Conservation (phyloP, 2,113 vertebrate genomes). For the Murina feae region DNA sequence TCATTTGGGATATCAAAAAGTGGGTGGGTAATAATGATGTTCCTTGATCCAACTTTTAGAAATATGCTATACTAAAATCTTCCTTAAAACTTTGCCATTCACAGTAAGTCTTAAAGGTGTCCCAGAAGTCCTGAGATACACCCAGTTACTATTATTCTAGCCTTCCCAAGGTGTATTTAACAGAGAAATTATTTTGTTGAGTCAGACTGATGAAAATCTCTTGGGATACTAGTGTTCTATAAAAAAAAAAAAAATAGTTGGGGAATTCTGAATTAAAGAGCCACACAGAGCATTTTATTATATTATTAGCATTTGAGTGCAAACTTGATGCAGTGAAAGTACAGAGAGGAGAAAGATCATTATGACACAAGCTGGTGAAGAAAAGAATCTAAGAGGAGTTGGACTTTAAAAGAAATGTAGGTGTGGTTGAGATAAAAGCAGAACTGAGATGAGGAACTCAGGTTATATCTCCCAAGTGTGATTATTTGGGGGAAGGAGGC, state of each 20-base stretch:
- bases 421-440: not conserved
- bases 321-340: not conserved
- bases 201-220: not conserved
- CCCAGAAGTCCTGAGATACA: not conserved
- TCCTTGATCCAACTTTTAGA: not conserved
- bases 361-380: not conserved
- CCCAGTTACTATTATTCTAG: not conserved
- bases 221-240: not conserved
- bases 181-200: not conserved
- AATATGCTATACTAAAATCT: not conserved
- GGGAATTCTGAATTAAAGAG: not conserved
- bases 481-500: accelerated
- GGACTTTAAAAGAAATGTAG: not conserved
- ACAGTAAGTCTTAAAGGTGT: not conserved
- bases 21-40: not conserved
- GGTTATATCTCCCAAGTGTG: not conserved
- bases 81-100: not conserved
- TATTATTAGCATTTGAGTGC: not conserved
- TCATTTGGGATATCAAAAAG: not conserved
- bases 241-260: not conserved
- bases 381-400: not conserved
- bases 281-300: not conserved
- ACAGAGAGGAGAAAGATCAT: not conserved
- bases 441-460: not conserved
- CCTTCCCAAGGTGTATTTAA: not conserved